phyloP scores from a whole-genome alignment of 2,888 invertebrate species.

The Eugnorisma glareosa region DNA sequence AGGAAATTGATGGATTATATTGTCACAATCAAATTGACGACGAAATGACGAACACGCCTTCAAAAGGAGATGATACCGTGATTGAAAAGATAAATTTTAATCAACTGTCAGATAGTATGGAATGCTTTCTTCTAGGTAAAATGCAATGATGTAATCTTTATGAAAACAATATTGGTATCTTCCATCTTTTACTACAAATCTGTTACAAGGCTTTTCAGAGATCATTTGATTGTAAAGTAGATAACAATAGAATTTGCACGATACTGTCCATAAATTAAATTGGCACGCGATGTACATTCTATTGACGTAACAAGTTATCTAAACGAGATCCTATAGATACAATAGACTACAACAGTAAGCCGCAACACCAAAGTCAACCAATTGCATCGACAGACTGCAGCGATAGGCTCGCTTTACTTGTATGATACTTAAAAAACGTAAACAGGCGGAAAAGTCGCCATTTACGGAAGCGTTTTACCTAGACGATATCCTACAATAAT shows the following conservation, averaged over 20 bases:
- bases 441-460: not conserved
- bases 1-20: slow-evolving; percentile 16
- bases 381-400: not conserved
- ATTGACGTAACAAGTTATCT: not conserved
- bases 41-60: not conserved
- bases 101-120: slow-evolving; percentile 6
- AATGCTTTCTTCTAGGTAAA: slow-evolving; percentile 38
- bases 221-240: slow-evolving; percentile 25
- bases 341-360: not conserved
- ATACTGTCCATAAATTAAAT: not conserved
- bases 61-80: slow-evolving; percentile 11
- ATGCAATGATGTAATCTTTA: slow-evolving; percentile 39
- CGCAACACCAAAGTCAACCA: not conserved
- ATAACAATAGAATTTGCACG: slow-evolving; percentile 31
- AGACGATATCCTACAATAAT: not conserved
- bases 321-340: not conserved
- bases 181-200: slow-evolving; percentile 39
- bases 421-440: not conserved
- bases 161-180: slow-evolving; percentile 27
- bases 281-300: not conserved
- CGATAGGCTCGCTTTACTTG: not conserved
- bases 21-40: not conserved
- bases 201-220: slow-evolving; percentile 56
- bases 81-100: slow-evolving; percentile 37
- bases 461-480: not conserved